A percentile compares a stretch with the other conserved stretches of the same genome.
Conservation (phyloP, 2,113 vertebrate genomes). For the Paedocypris sp. region DNA sequence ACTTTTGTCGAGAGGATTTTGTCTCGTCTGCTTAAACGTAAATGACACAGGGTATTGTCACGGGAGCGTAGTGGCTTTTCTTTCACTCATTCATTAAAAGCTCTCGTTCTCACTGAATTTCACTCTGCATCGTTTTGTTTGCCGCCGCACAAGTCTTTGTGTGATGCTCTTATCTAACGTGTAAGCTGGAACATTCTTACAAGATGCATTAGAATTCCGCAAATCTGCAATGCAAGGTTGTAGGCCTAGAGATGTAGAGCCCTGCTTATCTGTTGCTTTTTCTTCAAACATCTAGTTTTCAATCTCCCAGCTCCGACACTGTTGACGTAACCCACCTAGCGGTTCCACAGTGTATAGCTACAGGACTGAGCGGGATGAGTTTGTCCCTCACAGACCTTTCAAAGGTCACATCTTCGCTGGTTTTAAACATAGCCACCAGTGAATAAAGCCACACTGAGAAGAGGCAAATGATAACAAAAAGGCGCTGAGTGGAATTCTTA, state of each 20-base stretch:
- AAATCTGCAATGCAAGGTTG: too few species aligned
- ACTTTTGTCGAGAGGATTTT: constrained; percentile 16
- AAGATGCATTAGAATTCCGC: too few species aligned
- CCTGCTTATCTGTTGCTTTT: too few species aligned
- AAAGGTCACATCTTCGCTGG: constrained; percentile 62
- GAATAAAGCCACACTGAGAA: constrained; percentile 38
- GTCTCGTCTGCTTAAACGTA: constrained; percentile 7
- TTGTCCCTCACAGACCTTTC: constrained; percentile 46
- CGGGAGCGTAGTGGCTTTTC: constrained; percentile 20
- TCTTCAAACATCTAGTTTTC: constrained; percentile 41
- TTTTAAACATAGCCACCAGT: constrained; percentile 54
- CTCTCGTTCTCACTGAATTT: neutral
- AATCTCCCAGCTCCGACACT: constrained; percentile 5
- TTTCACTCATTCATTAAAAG: constrained; percentile 39
- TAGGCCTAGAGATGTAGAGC: too few species aligned
- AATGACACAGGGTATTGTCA: constrained; percentile 11
- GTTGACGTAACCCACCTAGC: constrained; percentile 58
- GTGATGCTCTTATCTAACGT: too few species aligned
- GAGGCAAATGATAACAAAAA: constrained; percentile 32
- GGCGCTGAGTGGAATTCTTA: constrained; percentile 37
- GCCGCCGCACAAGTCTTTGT: too few species aligned
- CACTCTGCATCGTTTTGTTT: too few species aligned
- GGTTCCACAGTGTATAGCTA: constrained; percentile 48
- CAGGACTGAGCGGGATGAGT: constrained; percentile 39
- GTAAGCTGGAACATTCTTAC: too few species aligned